These are phyloP conservation scores for Limonius californicus DNA, from an alignment of 1,140 invertebrate genomes.

Conservation along the genomic window DNA sequence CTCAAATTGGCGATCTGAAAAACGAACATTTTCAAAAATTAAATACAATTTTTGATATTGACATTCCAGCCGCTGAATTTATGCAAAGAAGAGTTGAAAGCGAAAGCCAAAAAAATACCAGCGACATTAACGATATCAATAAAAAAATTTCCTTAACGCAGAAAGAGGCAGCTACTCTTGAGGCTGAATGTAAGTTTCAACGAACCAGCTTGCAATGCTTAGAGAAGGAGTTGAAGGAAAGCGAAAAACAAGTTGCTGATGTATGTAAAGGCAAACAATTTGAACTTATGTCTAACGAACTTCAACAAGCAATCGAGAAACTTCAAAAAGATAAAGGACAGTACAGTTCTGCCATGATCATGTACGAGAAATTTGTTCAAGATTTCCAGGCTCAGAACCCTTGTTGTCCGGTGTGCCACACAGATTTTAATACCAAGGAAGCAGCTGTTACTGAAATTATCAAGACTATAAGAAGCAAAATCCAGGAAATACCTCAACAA, in stretches of 20 bases:
- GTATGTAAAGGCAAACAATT: slow-evolving; percentile 45
- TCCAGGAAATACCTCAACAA: slow-evolving; percentile 48
- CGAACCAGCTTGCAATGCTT: slow-evolving; percentile 35
- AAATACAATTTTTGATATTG: slow-evolving; percentile 53
- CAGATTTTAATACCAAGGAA: slow-evolving; percentile 36
- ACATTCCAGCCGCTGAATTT: slow-evolving; percentile 61
- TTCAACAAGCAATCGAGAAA: slow-evolving; percentile 43
- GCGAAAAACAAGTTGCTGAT: slow-evolving; percentile 43
- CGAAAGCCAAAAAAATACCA: slow-evolving; percentile 50
- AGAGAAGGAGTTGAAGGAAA: slow-evolving; percentile 43
- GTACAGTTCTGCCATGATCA: slow-evolving; percentile 46
- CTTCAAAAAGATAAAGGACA: slow-evolving; percentile 49
- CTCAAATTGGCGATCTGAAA: slow-evolving; percentile 56
- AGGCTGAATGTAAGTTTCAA: slow-evolving; percentile 36
- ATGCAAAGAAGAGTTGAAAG: slow-evolving; percentile 53
- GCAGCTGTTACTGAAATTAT: slow-evolving; percentile 28
- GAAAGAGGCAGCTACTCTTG: slow-evolving; percentile 49
- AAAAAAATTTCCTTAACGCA: slow-evolving; percentile 58
- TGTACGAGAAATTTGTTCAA: slow-evolving; percentile 48
- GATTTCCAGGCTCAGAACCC: slow-evolving; percentile 34
- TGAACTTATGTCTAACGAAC: slow-evolving; percentile 41
- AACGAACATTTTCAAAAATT: slow-evolving; percentile 60
- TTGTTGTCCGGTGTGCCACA: slow-evolving; percentile 43
- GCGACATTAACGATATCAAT: slow-evolving; percentile 52
- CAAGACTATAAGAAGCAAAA: slow-evolving; percentile 50